A percentile compares a stretch with the other conserved stretches of the same genome.
These are phyloP conservation scores for Eugnorisma glareosa DNA, from an alignment of 2,888 invertebrate species.

Conservation along the genomic window DNA sequence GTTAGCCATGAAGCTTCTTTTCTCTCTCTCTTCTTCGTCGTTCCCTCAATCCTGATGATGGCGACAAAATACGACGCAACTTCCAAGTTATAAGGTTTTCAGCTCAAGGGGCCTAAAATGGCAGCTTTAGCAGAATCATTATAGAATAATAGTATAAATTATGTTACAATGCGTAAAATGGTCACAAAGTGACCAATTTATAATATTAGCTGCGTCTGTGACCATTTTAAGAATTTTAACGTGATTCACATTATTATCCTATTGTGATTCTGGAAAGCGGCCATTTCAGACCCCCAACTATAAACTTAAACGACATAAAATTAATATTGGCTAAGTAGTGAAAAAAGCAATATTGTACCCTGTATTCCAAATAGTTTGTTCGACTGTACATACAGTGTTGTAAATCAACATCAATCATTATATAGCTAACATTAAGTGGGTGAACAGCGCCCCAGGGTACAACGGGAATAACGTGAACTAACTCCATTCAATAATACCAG, in stretches of 20 bases:
- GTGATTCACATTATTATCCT: too few species aligned
- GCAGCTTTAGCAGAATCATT: too few species aligned
- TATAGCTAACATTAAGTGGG: constrained; percentile 70
- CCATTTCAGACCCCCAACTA: too few species aligned
- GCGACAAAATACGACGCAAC: not conserved
- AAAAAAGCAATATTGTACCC: not conserved
- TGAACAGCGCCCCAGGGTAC: constrained; percentile 68
- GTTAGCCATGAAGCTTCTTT: not conserved
- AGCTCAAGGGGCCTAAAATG: too few species aligned
- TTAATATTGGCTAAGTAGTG: not conserved
- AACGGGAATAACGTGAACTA: constrained; percentile 65
- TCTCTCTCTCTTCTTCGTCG: not conserved
- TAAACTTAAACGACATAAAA: not conserved
- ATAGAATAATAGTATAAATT: too few species aligned
- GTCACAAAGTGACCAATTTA: too few species aligned
- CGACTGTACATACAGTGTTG: constrained; percentile 36
- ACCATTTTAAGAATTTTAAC: too few species aligned
- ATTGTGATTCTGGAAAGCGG: too few species aligned
- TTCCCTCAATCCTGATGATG: not conserved
- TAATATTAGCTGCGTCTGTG: too few species aligned
- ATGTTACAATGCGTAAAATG: too few species aligned
- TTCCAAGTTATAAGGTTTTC: not conserved
- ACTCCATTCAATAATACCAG: constrained; percentile 75
- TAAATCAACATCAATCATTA: constrained; percentile 73
- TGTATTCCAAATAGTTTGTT: constrained; percentile 1